Percentiles rank a stretch among this genome's conserved stretches.
These are phyloP conservation scores for Masticophis lateralis DNA, from an alignment of 2,797 vertebrate genomes.

Conservation along the genomic window DNA sequence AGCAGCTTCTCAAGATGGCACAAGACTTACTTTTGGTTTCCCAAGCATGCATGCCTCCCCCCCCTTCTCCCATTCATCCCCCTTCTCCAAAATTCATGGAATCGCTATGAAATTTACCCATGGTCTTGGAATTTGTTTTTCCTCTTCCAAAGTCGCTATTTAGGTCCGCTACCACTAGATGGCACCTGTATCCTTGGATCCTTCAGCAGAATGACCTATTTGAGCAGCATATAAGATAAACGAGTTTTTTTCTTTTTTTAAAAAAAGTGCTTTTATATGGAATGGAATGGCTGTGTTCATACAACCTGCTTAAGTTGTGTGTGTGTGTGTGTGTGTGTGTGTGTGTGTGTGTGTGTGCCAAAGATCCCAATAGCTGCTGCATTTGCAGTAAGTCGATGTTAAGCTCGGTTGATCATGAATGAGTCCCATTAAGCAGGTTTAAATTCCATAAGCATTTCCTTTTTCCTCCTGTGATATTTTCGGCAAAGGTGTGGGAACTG, in stretches of 20 bases:
- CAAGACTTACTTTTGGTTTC: background rate
- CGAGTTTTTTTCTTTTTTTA: background rate
- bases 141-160: fast-evolving
- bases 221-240: background rate
- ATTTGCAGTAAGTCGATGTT: background rate
- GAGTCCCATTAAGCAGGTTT: background rate
- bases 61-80: too few species aligned
- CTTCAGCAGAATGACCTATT: background rate
- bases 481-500: background rate
- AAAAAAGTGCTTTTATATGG: background rate
- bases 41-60: background rate
- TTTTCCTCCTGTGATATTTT: background rate
- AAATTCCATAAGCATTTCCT: background rate
- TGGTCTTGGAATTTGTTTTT: background rate
- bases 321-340: too few species aligned
- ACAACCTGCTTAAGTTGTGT: background rate
- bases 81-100: background rate
- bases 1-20: background rate
- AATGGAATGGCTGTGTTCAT: background rate
- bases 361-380: background rate
- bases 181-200: background rate
- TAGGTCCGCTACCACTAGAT: background rate
- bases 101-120: background rate
- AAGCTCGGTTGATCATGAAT: background rate
- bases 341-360: background rate